phyloP scores from a whole-genome alignment of 2,113 vertebrate species.

The Cololabis saira region DNA sequence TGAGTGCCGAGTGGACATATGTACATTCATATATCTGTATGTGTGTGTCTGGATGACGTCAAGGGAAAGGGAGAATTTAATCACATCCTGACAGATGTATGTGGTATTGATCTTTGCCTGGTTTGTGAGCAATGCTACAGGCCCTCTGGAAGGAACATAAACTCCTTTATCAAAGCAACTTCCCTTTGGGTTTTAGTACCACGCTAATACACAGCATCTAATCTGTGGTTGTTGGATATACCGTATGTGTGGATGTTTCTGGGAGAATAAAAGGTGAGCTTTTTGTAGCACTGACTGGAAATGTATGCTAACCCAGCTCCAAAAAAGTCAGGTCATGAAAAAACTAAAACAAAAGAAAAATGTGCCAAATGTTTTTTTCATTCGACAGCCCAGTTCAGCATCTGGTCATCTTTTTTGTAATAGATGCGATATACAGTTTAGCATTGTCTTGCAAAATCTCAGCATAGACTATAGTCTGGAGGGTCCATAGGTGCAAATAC shows the following conservation, averaged over 20 bases:
- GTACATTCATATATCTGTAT: constrained; percentile 17
- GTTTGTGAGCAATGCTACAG: constrained; percentile 42
- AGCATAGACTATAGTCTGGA: too few relatives aligned
- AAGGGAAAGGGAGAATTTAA: constrained; percentile 57
- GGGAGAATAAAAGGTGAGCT: constrained; percentile 39
- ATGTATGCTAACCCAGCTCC: constrained; percentile 12
- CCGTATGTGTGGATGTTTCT: constrained; percentile 16
- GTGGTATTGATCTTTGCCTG: constrained; percentile 68
- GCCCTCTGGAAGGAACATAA: constrained; percentile 51
- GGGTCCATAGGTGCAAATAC: too few relatives aligned
- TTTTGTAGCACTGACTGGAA: constrained; percentile 14
- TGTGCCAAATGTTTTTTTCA: too few relatives aligned
- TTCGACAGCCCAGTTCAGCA: too few relatives aligned
- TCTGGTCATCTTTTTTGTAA: too few relatives aligned
- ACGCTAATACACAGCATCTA: constrained; percentile 4
- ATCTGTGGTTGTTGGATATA: constrained; percentile 22
- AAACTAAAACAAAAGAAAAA: too few relatives aligned
- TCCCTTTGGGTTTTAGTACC: constrained; percentile 36
- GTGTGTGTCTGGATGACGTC: constrained; percentile 18
- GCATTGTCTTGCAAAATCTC: too few relatives aligned
- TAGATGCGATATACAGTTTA: too few relatives aligned
- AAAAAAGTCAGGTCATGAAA: too few relatives aligned
- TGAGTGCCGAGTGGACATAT: constrained; percentile 8
- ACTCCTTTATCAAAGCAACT: constrained; percentile 60
- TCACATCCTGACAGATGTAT: constrained; percentile 66